Evolutionary conservation across 2,888 invertebrate species (phyloP).

Genomic region (Tachina fera): DNA sequence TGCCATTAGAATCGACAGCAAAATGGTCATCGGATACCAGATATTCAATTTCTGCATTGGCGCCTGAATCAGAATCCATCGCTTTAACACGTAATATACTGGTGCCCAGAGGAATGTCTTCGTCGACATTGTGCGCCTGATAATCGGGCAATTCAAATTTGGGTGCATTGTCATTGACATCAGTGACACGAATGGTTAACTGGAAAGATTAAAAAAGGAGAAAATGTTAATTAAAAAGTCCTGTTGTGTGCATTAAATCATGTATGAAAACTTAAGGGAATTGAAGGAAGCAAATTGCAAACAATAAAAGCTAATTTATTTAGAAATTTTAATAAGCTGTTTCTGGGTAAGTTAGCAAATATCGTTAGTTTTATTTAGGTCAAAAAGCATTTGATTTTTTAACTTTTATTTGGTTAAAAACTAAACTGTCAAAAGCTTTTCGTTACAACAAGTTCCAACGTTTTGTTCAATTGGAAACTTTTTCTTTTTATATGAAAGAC

Average conservation of each 20-base stretch:
- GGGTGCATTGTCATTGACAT: constrained; percentile 98
- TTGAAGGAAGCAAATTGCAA: neutral
- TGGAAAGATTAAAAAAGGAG: constrained; percentile 80
- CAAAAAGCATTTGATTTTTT: too few relatives aligned
- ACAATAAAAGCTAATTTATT: too few relatives aligned
- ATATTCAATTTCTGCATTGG: constrained; percentile 97
- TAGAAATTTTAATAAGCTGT: too few relatives aligned
- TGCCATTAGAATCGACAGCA: constrained; percentile 95
- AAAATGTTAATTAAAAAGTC: constrained; percentile 12
- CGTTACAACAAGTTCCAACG: too few relatives aligned
- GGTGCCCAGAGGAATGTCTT: constrained; percentile 95
- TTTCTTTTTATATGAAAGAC: too few relatives aligned
- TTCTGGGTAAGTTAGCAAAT: too few relatives aligned
- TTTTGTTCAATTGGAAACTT: too few relatives aligned
- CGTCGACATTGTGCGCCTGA: constrained; percentile 97
- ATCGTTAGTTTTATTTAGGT: too few relatives aligned
- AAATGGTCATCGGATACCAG: constrained; percentile 96
- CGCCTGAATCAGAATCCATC: constrained; percentile 96
- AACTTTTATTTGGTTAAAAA: too few relatives aligned
- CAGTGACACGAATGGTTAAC: constrained; percentile 96
- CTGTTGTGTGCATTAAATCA: too few relatives aligned
- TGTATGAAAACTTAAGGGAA: neutral
- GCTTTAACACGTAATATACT: constrained; percentile 97
- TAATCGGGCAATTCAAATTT: constrained; percentile 98
- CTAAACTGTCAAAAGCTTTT: too few relatives aligned